Percentiles rank a stretch among this genome's conserved stretches.
These are phyloP conservation scores for Octopus sinensis DNA, from an alignment of 1,140 invertebrate genomes.

Conservation along the genomic window DNA sequence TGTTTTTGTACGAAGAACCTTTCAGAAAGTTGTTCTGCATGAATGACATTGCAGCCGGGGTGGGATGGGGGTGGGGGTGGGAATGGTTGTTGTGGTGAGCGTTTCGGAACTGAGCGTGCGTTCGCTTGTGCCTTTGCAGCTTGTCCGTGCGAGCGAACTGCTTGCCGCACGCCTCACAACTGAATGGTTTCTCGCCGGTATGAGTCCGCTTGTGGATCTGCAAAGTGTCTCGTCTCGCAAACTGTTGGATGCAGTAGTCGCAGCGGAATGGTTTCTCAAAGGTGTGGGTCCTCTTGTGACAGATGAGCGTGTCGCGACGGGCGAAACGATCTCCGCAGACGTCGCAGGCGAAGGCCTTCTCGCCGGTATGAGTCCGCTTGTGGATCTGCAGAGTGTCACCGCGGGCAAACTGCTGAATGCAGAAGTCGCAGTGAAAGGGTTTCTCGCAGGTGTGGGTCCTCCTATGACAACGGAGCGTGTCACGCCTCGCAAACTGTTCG, in stretches of 20 bases:
- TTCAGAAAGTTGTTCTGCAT: neutral
- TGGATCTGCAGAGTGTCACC: constrained; percentile 69
- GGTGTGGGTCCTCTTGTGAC: constrained; percentile 5
- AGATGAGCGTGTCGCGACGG: constrained; percentile 62
- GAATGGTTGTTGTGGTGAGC: neutral
- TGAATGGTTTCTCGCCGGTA: constrained; percentile 45
- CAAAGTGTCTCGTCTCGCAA: neutral
- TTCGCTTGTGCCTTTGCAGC: constrained; percentile 21
- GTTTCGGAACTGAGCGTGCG: constrained; percentile 15
- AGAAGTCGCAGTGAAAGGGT: constrained; percentile 82
- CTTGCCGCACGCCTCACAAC: constrained; percentile 46
- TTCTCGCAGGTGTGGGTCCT: constrained; percentile 57
- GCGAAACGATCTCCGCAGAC: constrained; percentile 69
- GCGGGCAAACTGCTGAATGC: constrained; percentile 81
- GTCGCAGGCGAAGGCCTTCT: constrained; percentile 68
- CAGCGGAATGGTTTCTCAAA: neutral
- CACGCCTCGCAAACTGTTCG: constrained; percentile 81
- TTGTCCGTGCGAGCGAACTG: constrained; percentile 31
- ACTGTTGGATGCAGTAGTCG: neutral
- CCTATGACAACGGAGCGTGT: constrained; percentile 72
- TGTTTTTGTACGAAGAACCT: neutral
- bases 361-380: constrained; percentile 69
- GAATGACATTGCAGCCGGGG: neutral
- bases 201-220: constrained; percentile 32
- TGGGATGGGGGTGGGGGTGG: neutral